Base-by-base conservation (phyloP, 2,797 vertebrate species). In the Agapornis canus region DNA sequence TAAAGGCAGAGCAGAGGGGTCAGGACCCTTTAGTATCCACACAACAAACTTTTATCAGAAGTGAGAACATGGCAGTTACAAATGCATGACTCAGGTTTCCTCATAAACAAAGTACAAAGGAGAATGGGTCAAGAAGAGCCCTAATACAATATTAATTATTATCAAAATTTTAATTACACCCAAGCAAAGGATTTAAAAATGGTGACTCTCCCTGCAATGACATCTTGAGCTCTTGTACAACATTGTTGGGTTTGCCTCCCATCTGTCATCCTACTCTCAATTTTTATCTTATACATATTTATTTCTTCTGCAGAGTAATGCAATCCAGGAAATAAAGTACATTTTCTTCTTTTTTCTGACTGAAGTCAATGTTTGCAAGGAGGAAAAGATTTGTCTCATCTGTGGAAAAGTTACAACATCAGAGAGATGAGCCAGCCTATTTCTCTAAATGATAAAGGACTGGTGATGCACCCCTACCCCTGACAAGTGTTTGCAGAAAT, bases 81-180 rank as follows among this genome's bases (percentile, higher is more conserved):
- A 94, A 94, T 11, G 13, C 18, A 43, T 35, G 6, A 86, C 52
- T 39, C 4, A 4, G 60, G 8, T 66, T 86, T 73, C 37, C 31
- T 43, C 51, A 84, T 61, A 85, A 88, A 72, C 31, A 59, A 89
- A 81, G 26, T 52, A 60, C 35, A 92, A 75, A 69, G 18, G 29
- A 75, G 93, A 94, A 51, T 2, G 5, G 18, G 59, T 20, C 11
- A 49, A 65, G 75, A 65, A 73, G 20, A 89, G 7, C 4, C 43
- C 11, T 29, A 85, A 48, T 39, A 26, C 29, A 49, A 49, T 3
- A 2, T 78, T 88, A 86, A 85, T 94, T 78, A 79, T 22, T 63
- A 56, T 48, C 56, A 87, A 92, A 59, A 84, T 80, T 93, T 89
- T 93, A 94, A 92, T 92, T 69, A 78, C 39, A 79, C 3, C 8